These are phyloP conservation scores for Eupristina koningsbergeri DNA, from an alignment of 1,140 invertebrate genomes.

Conservation along the genomic window DNA sequence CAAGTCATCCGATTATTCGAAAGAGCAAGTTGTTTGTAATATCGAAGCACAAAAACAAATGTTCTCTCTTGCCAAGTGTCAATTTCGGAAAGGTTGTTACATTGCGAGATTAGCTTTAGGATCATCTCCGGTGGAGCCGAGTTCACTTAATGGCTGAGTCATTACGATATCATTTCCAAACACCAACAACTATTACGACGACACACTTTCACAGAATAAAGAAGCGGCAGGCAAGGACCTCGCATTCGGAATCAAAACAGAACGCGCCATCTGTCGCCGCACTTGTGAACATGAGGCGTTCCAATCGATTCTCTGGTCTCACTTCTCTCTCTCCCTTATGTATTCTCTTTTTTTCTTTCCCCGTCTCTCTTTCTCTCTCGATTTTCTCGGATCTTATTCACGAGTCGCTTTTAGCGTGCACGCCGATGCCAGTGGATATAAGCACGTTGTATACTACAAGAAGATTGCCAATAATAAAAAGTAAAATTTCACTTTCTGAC, in stretches of 20 bases:
- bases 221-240: background rate
- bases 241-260: slow-evolving; percentile 9
- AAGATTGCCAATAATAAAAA: background rate
- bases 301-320: slow-evolving; percentile 37
- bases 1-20: background rate
- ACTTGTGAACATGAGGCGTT: slow-evolving; percentile 26
- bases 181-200: slow-evolving; percentile 5
- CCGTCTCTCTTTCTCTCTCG: background rate
- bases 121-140: background rate
- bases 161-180: slow-evolving; percentile 22
- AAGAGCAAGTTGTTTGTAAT: background rate
- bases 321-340: background rate
- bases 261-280: slow-evolving; percentile 44
- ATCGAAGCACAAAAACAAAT: too few species aligned
- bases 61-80: background rate
- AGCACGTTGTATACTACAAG: background rate
- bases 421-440: background rate
- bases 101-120: background rate
- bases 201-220: slow-evolving; percentile 9
- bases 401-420: slow-evolving; percentile 4
- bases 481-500: background rate
- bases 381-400: background rate
- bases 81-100: background rate
- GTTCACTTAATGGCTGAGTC: slow-evolving; percentile 3
- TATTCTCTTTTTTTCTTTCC: background rate